Evolutionary conservation across 2,113 vertebrate species (phyloP).

Genomic region (Meles meles): DNA sequence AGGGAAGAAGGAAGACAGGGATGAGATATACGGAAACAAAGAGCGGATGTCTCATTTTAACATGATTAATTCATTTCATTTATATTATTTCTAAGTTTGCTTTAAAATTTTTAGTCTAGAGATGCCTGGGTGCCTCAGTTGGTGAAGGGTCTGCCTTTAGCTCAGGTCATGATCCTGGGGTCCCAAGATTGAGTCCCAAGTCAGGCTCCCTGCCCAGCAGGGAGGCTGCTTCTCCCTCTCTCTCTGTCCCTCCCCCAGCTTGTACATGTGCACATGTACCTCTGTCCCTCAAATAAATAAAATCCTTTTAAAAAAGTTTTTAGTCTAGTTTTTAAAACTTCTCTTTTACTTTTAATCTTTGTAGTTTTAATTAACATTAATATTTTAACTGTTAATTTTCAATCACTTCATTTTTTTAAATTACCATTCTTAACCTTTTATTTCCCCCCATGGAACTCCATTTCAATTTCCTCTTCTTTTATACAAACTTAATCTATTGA

Average conservation of each 20-base stretch:
- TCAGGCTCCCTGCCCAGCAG: neutral
- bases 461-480: neutral
- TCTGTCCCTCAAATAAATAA: neutral
- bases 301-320: neutral
- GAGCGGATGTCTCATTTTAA: neutral
- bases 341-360: neutral
- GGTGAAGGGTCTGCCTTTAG: neutral
- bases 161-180: neutral
- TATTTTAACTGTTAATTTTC: neutral
- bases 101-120: neutral
- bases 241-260: neutral
- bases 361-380: neutral
- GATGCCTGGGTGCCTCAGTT: neutral
- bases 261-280: neutral
- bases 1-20: neutral
- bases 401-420: neutral
- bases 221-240: neutral
- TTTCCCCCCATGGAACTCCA: neutral
- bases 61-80: neutral
- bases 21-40: neutral
- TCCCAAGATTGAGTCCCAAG: neutral
- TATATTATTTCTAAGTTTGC: neutral
- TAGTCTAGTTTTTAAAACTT: neutral
- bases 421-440: neutral
- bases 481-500: neutral